Conservation (phyloP, 2,113 vertebrate genomes). For the Cariama cristata region DNA sequence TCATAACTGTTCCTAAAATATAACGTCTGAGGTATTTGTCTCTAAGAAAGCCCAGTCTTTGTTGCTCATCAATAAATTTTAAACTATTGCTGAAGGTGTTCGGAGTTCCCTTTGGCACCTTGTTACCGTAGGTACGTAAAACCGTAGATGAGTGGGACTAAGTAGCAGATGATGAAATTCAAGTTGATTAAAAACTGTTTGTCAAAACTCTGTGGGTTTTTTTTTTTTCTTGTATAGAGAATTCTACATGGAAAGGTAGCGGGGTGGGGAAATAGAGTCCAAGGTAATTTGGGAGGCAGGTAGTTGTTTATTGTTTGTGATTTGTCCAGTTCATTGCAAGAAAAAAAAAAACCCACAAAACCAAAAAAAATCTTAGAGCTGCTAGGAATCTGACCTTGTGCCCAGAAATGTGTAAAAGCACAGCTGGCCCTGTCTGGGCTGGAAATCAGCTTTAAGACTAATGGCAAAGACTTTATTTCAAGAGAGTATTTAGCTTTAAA, state of each 20-base stretch:
- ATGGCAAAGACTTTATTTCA: constrained; percentile 33
- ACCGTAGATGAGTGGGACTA: background rate
- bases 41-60: constrained; percentile 1
- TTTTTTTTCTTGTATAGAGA: background rate
- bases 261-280: background rate
- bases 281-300: background rate
- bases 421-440: constrained; percentile 47
- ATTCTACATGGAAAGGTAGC: background rate
- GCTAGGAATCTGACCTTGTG: constrained; percentile 25
- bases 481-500: constrained; percentile 48
- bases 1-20: constrained; percentile 32
- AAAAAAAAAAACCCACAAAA: background rate
- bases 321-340: background rate
- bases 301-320: background rate
- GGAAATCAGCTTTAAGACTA: constrained; percentile 37
- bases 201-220: background rate
- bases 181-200: background rate
- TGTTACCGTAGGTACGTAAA: background rate
- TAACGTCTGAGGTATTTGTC: background rate
- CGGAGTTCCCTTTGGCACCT: background rate
- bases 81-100: background rate
- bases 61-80: background rate
- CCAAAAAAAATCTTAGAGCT: background rate
- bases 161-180: background rate
- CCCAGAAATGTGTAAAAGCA: constrained; percentile 57